Base-by-base conservation (phyloP, 2,888 invertebrate genomes). In the Limnephilus lunatus region DNA sequence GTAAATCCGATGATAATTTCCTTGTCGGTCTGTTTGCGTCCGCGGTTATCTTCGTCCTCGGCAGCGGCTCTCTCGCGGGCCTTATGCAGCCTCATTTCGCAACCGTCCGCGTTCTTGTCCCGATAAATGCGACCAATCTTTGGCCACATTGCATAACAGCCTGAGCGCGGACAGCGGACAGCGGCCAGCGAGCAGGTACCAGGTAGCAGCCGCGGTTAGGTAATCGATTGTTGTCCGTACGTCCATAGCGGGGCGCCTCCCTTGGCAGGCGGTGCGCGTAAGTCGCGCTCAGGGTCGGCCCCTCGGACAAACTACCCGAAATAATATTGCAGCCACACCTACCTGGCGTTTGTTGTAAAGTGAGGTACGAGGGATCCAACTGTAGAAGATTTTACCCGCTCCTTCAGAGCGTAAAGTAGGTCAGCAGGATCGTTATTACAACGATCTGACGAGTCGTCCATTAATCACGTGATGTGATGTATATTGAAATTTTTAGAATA, bases 141-240 rank as follows among this genome's bases (percentile, higher is more conserved):
- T n/a, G 68, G 5, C 68, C 68, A 68, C 68, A n/a, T 68, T 82
- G 82, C 32, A 19, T 32, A 19, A 32, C 32, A 32, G 35, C 35
- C 82, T 14, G 5, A 25, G 83, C 82, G 14, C 82, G 82, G 11
- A 12, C 44, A 44, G 14, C 82, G 82, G 11, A 12, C 44, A 44
- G 7, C 83, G 9, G 15, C 0, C 35, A 30, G 83, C 35, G 31
- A 30, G 12, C 82, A 30, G 31, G 31, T 9, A 11, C 31, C 82
- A 68, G 68, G 68, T 68, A 68, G 68, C 9, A 68, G 68, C 9
- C n/a, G 32, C 85, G 39, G 32, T 85, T 85, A 39, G 35, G 85
- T 86, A 86, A 86, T 86, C 86, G 86, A 86, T 44, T 53, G 86
- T 86, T 44, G n/a, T 39, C 85, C 85, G n/a, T 44, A 85, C n/a